Base-by-base conservation (phyloP, 2,113 vertebrate genomes). In the Cyprinus carpio region DNA sequence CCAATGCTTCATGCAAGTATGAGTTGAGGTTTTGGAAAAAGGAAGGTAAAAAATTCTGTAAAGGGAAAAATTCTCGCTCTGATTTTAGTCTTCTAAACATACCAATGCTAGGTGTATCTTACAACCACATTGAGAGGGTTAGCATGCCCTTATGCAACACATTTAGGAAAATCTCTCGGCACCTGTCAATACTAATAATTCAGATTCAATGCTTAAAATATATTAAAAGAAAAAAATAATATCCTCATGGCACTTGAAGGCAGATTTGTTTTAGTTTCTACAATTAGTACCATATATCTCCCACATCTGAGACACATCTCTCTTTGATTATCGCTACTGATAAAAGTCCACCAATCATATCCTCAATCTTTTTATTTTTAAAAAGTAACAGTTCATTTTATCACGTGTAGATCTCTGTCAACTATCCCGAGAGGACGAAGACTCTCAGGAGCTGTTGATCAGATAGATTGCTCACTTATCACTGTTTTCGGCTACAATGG, bases 401-500 rank as follows among this genome's bases (percentile, higher is more conserved):
- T 91, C 89, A 74, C 34, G 34, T 20, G 83, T 37, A 75, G 78
- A 93, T 87, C 86, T 90, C 37, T 49, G 62, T 79, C 43, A 25
- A 49, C 40, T 37, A 83, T 89, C 86, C 29, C 79, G 60, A 64
- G 60, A 81, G 85, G 76, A 87, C 56, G 51, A 77, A 34, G 72
- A 85, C 74, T 89, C 79, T 91, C 76, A 87, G 67, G 91, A 72
- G 54, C 56, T 78, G 87, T 60, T 83, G 84, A 92, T 91, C 92
- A 80, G 89, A 92, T 88, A 89, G 87, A 86, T 34, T 40, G 56
- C 29, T 56, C 27, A 64, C 77, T 91, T 90, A 93, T 93, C 91
- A 84, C 46, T 82, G 29, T 16, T 69, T 46, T n/a, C 49, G 20
- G 88, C 75, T 54, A 93, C 90, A 93, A 92, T 89, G 86, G 83